These are phyloP conservation scores for Antedon mediterranea DNA, from an alignment of 53 echinoderm and acorn worm genomes.

Conservation along the genomic window DNA sequence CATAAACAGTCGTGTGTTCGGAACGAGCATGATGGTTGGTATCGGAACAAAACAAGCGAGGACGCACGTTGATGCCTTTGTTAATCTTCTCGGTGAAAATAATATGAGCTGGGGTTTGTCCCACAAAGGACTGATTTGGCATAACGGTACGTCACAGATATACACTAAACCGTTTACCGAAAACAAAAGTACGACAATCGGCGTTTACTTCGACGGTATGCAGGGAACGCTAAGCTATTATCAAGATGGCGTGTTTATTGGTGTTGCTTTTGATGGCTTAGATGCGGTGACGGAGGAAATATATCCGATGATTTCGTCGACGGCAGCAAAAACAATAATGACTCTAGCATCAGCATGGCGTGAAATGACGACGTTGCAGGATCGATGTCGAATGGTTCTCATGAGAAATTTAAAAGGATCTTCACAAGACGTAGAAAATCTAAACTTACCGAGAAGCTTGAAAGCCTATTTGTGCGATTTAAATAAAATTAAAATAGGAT, in stretches of 20 bases:
- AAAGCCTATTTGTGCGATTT: neutral
- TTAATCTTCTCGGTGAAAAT: constrained; percentile 83
- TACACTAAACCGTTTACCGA: constrained; percentile 74
- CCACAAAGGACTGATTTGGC: constrained; percentile 84
- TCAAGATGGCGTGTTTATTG: constrained; percentile 63
- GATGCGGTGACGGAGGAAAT: constrained; percentile 29
- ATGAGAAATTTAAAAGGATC: constrained; percentile 26
- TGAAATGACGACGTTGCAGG: constrained; percentile 50
- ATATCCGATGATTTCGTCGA: constrained; percentile 77
- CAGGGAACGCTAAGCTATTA: constrained; percentile 75
- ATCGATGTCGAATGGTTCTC: constrained; percentile 67
- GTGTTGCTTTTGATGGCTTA: constrained; percentile 64
- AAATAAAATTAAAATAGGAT: neutral
- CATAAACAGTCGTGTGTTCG: constrained; percentile 59
- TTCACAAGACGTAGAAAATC: constrained; percentile 26
- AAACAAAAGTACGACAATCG: constrained; percentile 46
- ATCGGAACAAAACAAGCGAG: constrained; percentile 58
- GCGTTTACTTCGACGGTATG: constrained; percentile 67
- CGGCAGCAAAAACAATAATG: constrained; percentile 91
- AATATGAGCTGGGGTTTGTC: constrained; percentile 78
- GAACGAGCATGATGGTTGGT: constrained; percentile 93
- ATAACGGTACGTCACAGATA: constrained; percentile 43
- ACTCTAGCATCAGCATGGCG: constrained; percentile 28
- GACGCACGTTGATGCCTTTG: constrained; percentile 69
- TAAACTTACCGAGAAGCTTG: constrained; percentile 44